Conservation (phyloP, 2,888 invertebrate species). For the Matsumyia berberina region DNA sequence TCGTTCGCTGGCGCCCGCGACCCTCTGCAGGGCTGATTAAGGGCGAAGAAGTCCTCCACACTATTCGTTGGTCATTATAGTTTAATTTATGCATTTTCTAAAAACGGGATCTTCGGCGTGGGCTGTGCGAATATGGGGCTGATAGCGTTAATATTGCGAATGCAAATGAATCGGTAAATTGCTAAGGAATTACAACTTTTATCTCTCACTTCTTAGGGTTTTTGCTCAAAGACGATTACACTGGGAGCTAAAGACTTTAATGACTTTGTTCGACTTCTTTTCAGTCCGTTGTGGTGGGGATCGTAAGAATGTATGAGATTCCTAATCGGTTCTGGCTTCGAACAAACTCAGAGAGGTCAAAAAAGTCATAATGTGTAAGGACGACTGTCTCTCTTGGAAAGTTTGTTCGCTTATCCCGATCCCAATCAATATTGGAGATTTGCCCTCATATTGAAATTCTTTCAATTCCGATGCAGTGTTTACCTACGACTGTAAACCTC, state of each 20-base stretch:
- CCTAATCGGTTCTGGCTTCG: no score
- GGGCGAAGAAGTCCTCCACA: constrained; percentile 18
- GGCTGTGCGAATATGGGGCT: constrained; percentile 9
- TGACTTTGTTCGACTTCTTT: not conserved
- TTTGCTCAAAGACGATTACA: constrained; percentile 21
- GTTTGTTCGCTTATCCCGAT: no score
- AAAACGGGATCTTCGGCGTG: constrained; percentile 4
- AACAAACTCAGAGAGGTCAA: no score
- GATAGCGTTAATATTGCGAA: constrained; percentile 39
- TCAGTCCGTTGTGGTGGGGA: not conserved
- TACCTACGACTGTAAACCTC: no score
- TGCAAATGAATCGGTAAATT: constrained; percentile 63
- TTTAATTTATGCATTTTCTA: constrained; percentile 57
- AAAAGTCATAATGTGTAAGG: no score
- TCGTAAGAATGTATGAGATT: not conserved
- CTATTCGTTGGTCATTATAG: constrained; percentile 46
- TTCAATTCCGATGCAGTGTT: no score
- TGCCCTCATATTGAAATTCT: no score
- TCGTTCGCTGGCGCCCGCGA: constrained; percentile 13
- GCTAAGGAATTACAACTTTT: constrained; percentile 32
- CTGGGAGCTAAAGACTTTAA: constrained; percentile 19
- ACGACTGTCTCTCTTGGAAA: no score
- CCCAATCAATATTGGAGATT: no score
- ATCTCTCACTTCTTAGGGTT: constrained; percentile 19
- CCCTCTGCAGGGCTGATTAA: constrained; percentile 34